Conservation (phyloP, 64 coral and sea anemone genomes). For the Stichodactyla helianthus region DNA sequence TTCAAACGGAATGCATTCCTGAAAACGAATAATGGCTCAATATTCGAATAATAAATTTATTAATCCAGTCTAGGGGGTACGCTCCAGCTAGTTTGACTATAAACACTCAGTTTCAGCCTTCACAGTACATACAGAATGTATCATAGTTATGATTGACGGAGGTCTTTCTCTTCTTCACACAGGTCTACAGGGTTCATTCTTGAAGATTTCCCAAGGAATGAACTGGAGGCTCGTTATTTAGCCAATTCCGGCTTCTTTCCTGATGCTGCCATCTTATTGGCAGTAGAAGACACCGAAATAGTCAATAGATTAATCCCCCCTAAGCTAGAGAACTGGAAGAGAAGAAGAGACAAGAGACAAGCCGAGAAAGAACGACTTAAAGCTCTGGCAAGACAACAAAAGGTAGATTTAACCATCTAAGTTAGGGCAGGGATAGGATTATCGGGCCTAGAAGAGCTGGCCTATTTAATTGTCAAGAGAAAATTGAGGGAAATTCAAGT, state of each 20-base stretch:
- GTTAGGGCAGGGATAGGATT: not conserved
- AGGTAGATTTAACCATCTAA: slow-evolving; percentile 35
- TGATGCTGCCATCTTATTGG: slow-evolving; percentile 65
- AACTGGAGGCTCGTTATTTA: slow-evolving; percentile 67
- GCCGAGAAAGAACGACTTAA: slow-evolving; percentile 83
- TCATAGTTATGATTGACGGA: not conserved
- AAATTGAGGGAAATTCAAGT: too few species aligned
- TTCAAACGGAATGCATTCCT: too few species aligned
- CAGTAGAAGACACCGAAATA: slow-evolving; percentile 87
- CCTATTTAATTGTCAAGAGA: too few species aligned
- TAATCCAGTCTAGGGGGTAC: too few species aligned
- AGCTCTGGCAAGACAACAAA: slow-evolving; percentile 59
- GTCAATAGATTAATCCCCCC: slow-evolving; percentile 76
- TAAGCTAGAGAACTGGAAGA: slow-evolving; percentile 78
- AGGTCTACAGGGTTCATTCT: slow-evolving; percentile 90
- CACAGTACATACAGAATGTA: too few species aligned
- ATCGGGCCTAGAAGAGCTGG: too few species aligned
- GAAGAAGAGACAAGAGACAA: slow-evolving; percentile 76
- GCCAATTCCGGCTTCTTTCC: slow-evolving; percentile 68
- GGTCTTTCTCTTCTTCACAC: not conserved
- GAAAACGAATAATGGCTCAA: too few species aligned
- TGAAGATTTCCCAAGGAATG: slow-evolving; percentile 84
- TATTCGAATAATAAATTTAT: too few species aligned
- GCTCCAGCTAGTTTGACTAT: too few species aligned
- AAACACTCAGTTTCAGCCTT: too few species aligned